phyloP scores from a whole-genome alignment of 2,113 vertebrate genomes.

The Zapus hudsonius region DNA sequence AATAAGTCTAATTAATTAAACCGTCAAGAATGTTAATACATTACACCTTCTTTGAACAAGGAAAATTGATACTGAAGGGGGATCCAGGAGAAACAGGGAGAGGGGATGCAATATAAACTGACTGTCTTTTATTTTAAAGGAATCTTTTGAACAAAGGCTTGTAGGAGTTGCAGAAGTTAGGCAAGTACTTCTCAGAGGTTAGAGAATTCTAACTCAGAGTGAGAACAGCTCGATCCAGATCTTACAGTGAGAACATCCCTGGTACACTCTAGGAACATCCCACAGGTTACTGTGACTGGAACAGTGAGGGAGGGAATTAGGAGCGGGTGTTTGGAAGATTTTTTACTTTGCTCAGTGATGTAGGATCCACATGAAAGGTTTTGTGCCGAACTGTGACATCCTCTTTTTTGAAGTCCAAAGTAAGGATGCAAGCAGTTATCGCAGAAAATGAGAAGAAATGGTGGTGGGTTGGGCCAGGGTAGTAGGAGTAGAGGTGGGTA shows the following conservation, averaged over 20 bases:
- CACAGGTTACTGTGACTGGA: background rate
- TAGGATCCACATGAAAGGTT: background rate
- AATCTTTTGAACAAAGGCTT: background rate
- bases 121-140: too few species aligned
- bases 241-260: background rate
- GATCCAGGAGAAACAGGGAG: background rate
- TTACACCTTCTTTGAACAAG: background rate
- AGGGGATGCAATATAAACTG: background rate
- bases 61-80: background rate
- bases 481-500: background rate
- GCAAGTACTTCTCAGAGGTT: background rate
- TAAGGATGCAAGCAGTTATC: background rate
- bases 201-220: background rate
- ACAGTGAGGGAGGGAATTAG: background rate
- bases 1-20: background rate
- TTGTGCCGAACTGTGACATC: background rate
- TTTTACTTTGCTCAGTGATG: background rate
- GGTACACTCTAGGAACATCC: background rate
- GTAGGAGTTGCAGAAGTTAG: constrained; percentile 21
- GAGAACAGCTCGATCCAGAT: background rate
- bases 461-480: background rate
- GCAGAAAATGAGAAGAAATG: background rate
- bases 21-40: background rate
- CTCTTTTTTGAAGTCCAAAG: background rate
- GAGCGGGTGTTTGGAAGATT: background rate